Evolutionary conservation across 2,797 vertebrate genomes (phyloP), one percentile per base, ranked within the genome.

Genomic region (Mionectes olivaceus): DNA sequence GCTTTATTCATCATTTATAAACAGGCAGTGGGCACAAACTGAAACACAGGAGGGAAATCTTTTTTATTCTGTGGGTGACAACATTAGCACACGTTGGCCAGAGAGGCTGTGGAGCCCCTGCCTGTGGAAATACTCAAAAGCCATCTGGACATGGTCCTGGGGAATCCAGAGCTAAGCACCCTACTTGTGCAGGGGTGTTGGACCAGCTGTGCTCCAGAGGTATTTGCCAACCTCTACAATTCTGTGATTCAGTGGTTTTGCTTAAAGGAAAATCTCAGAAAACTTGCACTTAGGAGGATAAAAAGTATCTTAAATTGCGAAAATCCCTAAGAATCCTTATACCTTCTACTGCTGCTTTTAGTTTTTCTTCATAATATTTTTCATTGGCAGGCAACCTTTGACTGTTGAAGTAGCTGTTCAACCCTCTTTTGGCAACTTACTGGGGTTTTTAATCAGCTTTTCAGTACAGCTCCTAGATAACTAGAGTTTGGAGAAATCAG

Each of bases 171-270:
- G 16, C 24, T 56, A 60, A 74, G 10, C 4, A 52, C 2, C 4
- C 8, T 19, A 10, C 7, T 49, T 44, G 2, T 33, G 13, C 11
- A n/a, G 9, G 3, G 5, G 1, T 4, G 2, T n/a, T 63, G n/a
- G 13, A 24, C 13, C 6, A 50, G 24, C 32, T 56, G 5, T 33
- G 50, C 5, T 50, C 15, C 27, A 37, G 53, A 71, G 7, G 13
- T 52, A 4, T 22, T 14, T 56, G 13, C 11, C 7, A 43, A 60
- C 11, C 24, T 15, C 27, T 78, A 2, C 3, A 60, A 10, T 33
- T 63, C 28, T 30, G 4, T 56, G 9, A 43, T 24, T 46, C 10
- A 35, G 8, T 56, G 37, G 39, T 52, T 82, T 76, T 71, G 3
- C 11, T 56, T 69, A 76, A 67, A 82, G 19, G 4, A 63, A 2